phyloP scores from a whole-genome alignment of 2,888 invertebrate genomes.

The Tortrix viridana region DNA sequence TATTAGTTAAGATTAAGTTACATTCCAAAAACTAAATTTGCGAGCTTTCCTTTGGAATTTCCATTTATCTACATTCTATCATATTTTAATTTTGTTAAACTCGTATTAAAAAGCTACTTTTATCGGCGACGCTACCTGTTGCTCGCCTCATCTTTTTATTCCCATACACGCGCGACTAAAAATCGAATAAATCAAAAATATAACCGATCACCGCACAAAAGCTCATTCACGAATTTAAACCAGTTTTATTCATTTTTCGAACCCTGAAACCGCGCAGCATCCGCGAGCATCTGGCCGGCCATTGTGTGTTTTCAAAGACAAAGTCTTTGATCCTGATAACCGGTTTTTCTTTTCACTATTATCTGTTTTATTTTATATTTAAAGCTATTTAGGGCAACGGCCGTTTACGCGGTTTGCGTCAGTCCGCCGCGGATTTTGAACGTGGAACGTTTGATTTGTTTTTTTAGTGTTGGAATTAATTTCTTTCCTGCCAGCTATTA shows the following conservation, averaged over 20 bases:
- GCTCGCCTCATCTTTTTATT: conserved; percentile 74
- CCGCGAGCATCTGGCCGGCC: conserved; percentile 76
- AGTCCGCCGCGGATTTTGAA: conserved; percentile 52
- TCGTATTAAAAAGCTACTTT: conserved; percentile 48
- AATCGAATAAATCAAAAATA: conserved; percentile 83
- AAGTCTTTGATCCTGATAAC: conserved; percentile 63
- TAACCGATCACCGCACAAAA: conserved; percentile 79
- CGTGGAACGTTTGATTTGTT: conserved; percentile 38
- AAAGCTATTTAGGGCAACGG: conserved; percentile 73
- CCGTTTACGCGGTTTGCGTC: conserved; percentile 48
- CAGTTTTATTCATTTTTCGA: conserved; percentile 68
- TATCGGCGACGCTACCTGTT: conserved; percentile 72
- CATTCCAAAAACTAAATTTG: no score
- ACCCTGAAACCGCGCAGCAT: conserved; percentile 68
- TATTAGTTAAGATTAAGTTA: no score
- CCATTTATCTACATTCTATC: no score
- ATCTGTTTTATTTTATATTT: conserved; percentile 51
- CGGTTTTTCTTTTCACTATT: conserved; percentile 65
- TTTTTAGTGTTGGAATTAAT: conserved; percentile 26
- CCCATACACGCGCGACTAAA: conserved; percentile 71
- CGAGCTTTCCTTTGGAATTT: no score
- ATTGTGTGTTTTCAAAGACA: conserved; percentile 73
- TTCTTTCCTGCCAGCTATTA: conserved; percentile 1
- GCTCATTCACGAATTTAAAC: conserved; percentile 74
- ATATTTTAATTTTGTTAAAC: no score